phyloP scores from a whole-genome alignment of 2,113 vertebrate species.

The Syngnathoides biaculeatus region DNA sequence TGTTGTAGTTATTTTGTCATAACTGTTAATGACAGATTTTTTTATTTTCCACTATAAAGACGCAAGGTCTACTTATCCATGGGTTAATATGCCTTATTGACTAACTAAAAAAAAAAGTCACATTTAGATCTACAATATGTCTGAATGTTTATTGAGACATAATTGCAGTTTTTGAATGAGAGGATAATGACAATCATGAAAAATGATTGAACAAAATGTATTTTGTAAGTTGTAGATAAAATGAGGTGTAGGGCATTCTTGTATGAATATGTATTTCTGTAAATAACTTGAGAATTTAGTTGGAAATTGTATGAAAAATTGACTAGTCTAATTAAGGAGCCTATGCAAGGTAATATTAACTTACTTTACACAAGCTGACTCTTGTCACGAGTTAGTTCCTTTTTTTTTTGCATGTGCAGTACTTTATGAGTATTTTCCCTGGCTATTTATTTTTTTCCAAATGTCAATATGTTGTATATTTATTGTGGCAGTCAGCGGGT shows the following conservation, averaged over 20 bases:
- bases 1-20: conserved; percentile 13
- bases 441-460: conserved; percentile 10
- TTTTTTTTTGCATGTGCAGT: not conserved
- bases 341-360: not conserved
- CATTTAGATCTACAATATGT: not conserved
- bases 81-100: conserved; percentile 56
- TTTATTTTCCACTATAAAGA: conserved; percentile 12
- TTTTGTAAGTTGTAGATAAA: not conserved
- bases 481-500: conserved; percentile 29
- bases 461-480: conserved; percentile 16
- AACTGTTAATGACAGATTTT: conserved; percentile 8
- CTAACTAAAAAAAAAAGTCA: conserved; percentile 9
- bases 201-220: not conserved
- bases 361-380: not conserved
- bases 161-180: not conserved
- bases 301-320: not conserved
- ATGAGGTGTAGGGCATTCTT: not conserved
- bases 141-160: not conserved
- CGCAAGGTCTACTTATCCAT: conserved; percentile 22
- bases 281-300: not conserved
- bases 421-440: not conserved
- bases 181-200: not conserved
- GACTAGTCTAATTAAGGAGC: not conserved
- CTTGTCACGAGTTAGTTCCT: not conserved
- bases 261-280: not conserved